Evolutionary conservation across 2,888 invertebrate species (phyloP), one percentile per base, ranked within the genome.

Genomic region (Drosophila seclusa): DNA sequence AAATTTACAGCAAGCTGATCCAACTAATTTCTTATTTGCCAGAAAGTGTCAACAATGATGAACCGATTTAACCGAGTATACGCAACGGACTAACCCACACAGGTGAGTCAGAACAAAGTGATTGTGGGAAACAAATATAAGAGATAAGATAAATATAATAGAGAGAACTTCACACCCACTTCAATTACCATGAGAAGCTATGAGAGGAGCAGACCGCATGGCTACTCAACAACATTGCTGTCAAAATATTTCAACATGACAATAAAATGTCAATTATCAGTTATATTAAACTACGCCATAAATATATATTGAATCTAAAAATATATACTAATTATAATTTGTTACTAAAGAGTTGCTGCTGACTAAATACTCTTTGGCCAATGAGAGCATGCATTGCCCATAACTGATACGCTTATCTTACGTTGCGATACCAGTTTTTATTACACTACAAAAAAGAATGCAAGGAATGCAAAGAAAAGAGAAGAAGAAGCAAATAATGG

Each of bases 131-230:
- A 31, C 21, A 27, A 36, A 21, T 13, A 18, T 32, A 10, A 11
- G 1, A 61, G 78, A 77, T 78, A 66, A 74, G 78, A 78, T 74
- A 74, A 68, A 6, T n/a, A 6, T 8, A 16, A 45, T 1, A 16
- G 24, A 24, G 24, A 45, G 45, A 16, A 16, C 4, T 18, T 18
- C 8, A 2, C 4, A 16, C 38, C 38, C 18, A 38, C 38, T 4
- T 38, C 38, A 18, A 38, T 2, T 38, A 16, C 10, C 29, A 57
- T 29, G 48, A 80, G 18, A 1, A 36, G 3, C 6, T 18, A 7
- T 31, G 6, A n/a, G 27, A 55, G 34, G 40, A 73, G 54, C 54
- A 77, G 78, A 52, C 68, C 31, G 45, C 40, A 13, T 68, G 64
- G 53, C 61, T 58, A 29, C 32, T 50, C 21, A 10, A 38, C 7